Percentiles rank a stretch among this genome's conserved stretches.
Conservation (phyloP, 2,797 vertebrate genomes). For the Poecile montanus region DNA sequence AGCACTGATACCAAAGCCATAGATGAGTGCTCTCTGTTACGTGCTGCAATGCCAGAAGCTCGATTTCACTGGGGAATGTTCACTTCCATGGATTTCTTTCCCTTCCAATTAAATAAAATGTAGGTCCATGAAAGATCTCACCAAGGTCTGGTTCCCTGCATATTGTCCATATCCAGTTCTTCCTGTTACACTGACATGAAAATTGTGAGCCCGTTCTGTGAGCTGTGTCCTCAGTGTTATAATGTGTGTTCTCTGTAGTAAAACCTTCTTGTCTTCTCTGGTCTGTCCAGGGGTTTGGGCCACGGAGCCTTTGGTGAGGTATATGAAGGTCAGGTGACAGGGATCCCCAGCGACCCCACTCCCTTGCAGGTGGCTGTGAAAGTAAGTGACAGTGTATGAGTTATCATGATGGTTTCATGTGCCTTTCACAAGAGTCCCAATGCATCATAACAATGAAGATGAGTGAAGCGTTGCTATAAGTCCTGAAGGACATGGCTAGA, state of each 20-base stretch:
- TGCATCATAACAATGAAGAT: conserved; percentile 14
- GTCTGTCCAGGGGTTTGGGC: conserved; percentile 88
- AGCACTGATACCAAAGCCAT: neutral
- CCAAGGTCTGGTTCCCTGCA: neutral
- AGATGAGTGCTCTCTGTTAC: neutral
- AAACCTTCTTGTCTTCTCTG: conserved; percentile 67
- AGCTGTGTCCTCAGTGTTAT: conserved; percentile 44
- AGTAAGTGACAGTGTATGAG: conserved; percentile 78
- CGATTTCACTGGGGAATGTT: neutral
- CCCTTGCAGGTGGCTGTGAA: conserved; percentile 98
- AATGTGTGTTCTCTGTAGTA: conserved; percentile 49
- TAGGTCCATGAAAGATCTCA: neutral
- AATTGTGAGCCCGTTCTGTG: neutral
- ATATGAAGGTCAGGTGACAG: conserved; percentile 95
- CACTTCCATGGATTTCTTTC: neutral
- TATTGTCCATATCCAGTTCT: neutral
- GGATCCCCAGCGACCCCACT: conserved; percentile 89
- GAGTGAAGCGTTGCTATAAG: neutral
- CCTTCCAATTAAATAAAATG: neutral
- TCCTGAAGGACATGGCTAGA: neutral
- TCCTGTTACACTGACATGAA: neutral
- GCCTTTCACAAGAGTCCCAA: conserved; percentile 34
- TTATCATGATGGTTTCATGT: conserved; percentile 37
- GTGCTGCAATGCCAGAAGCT: neutral
- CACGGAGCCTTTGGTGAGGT: conserved; percentile 98